phyloP scores from a whole-genome alignment of 2,113 vertebrate genomes.

The Malurus cyaneus region DNA sequence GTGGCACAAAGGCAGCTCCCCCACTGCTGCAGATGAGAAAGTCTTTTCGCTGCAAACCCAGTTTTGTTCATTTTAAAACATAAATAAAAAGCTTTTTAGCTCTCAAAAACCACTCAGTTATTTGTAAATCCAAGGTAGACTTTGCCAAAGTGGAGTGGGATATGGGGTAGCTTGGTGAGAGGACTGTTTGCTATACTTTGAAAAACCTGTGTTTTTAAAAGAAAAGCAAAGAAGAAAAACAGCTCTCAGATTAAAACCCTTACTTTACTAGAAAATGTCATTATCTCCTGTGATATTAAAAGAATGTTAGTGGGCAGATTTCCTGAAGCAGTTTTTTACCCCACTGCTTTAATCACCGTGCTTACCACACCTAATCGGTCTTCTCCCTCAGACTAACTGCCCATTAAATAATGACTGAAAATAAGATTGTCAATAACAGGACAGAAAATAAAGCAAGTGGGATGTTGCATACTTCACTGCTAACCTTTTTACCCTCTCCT shows the following conservation, averaged over 20 bases:
- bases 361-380: not conserved
- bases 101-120: not conserved
- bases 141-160: not conserved
- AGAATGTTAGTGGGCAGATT: not conserved
- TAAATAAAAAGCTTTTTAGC: not conserved
- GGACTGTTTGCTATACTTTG: not conserved
- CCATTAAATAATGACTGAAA: slow-evolving; percentile 37
- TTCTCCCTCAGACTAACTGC: not conserved
- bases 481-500: not conserved
- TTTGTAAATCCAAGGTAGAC: not conserved
- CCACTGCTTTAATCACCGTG: slow-evolving; percentile 17
- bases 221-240: not conserved
- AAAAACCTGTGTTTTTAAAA: not conserved
- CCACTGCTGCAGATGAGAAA: not conserved
- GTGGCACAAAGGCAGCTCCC: slow-evolving; percentile 4
- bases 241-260: not conserved
- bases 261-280: not conserved
- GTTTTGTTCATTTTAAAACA: slow-evolving; percentile 7
- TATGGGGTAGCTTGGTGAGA: not conserved
- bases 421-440: slow-evolving; percentile 7
- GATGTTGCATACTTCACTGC: not conserved
- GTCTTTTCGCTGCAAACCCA: not conserved
- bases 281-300: not conserved
- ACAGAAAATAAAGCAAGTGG: slow-evolving; percentile 29
- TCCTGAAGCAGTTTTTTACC: not conserved